Base-by-base conservation (phyloP, 2,113 vertebrate genomes). In the Chascanopsetta lugubris region DNA sequence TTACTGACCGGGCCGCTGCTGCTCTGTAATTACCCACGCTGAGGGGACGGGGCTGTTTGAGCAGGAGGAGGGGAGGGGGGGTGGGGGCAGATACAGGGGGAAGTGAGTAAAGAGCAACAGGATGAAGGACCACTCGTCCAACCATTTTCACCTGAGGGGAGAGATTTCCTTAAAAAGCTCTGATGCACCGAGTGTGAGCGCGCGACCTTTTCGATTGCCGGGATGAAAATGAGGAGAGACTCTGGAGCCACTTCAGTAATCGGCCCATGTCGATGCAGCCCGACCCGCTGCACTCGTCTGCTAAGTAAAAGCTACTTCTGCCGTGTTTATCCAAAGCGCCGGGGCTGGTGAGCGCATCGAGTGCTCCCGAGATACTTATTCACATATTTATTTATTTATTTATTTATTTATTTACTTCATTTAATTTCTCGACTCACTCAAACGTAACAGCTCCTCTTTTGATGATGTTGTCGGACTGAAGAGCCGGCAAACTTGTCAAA, bases 1-100 rank as follows among this genome's bases (percentile, higher is more conserved):
- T 71, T 65, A 66, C 82, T 73, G 74, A 70, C 83, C 70, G 21
- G 6, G 51, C 69, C 29, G 54, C 77, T 3, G 22, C 70, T 71
- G 83, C 77, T 45, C 75, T 75, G 77, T 87, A 87, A 88, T 87
- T 86, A 88, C 83, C 85, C 81, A 68, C 49, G 48, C 75, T 48
- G 77, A 71, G 53, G 72, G 58, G 69, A 70, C 53, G 17, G 77
- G 17, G 77, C 62, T 59, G n/a, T 24, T 47, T n/a, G n/a, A n/a
- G n/a, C n/a, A n/a, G n/a, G n/a, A n/a, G n/a, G n/a, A n/a, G n/a
- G 63, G 70, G 69, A 80, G 72, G 49, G 36, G 26, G 66, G 53
- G 17, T 49, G 47, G 72, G 43, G 76, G 65, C 42, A 56, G 47
- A 69, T 25, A 72, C 59, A 48, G 64, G 57, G n/a, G 73, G 55